Conservation (phyloP, 2,888 invertebrate species). For the Chloroclysta siterata region DNA sequence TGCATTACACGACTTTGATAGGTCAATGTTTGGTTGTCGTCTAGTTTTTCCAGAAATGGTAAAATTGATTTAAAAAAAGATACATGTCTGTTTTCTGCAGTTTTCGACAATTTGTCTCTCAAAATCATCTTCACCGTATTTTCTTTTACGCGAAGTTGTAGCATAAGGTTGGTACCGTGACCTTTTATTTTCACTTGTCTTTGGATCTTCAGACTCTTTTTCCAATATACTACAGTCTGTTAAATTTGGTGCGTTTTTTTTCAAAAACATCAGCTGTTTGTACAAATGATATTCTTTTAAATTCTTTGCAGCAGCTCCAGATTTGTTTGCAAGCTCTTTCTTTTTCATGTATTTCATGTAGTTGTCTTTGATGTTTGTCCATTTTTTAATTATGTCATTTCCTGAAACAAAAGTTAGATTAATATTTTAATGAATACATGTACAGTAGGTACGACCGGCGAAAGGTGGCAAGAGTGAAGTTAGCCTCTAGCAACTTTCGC, state of each 20-base stretch:
- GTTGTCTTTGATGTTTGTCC: slow-evolving; percentile 41
- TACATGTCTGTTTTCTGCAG: slow-evolving; percentile 8
- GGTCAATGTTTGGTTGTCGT: neutral
- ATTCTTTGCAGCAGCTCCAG: neutral
- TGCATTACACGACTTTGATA: slow-evolving; percentile 1
- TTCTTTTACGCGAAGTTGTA: neutral
- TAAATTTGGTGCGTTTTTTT: too few relatives aligned
- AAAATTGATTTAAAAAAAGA: slow-evolving; percentile 5
- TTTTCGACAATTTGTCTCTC: neutral
- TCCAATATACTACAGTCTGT: too few relatives aligned
- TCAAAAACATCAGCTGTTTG: slow-evolving; percentile 30
- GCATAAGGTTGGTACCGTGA: too few relatives aligned
- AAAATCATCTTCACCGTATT: neutral
- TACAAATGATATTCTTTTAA: slow-evolving; percentile 43
- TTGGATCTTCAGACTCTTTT: too few relatives aligned
- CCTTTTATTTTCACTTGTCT: too few relatives aligned
- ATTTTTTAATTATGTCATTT: slow-evolving; percentile 35
- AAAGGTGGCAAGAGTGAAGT: too few relatives aligned
- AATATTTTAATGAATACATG: slow-evolving; percentile 29
- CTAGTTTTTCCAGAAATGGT: neutral
- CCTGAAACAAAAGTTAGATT: slow-evolving; percentile 16
- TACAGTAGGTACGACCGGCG: too few relatives aligned
- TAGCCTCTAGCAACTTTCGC: too few relatives aligned
- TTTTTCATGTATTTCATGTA: slow-evolving; percentile 44
- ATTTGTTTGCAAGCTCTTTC: slow-evolving; percentile 11